Evolutionary conservation across 2,797 vertebrate genomes (phyloP), one percentile per base, ranked within the genome.

Genomic region (Lycodopsis pacificus): DNA sequence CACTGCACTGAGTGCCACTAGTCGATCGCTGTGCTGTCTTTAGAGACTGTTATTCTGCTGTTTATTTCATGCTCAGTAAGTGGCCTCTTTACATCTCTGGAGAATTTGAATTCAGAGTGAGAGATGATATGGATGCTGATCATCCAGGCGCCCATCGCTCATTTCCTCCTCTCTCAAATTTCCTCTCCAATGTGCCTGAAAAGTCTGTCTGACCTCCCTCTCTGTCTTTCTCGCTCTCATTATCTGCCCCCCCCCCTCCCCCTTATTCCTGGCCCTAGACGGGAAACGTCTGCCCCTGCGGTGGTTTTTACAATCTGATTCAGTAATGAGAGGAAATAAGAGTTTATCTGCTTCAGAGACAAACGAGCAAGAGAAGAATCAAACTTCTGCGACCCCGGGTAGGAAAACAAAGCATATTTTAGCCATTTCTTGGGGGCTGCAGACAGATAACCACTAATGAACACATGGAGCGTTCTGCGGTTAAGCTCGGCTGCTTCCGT

Each of bases 291-390:
- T 75, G 49, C 65, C 68, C 58, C 71, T 68, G 46, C 8, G 48
- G 65, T 70, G 20, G 8, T 81, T 86, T 80, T 82, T 61, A 63
- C 64, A 57, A 77, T 87, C 56, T 83, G 69, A 85, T 76, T 83
- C 69, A n/a, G 34, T 87, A 87, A 90, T 87, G 71, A 83, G 73
- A 82, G 84, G 80, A 88, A 90, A 87, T 81, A 56, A 53, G 74
- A 74, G 36, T 83, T 83, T 84, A 84, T 89, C 76, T 85, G 42
- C 71, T 80, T 85, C 73, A 70, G 48, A 87, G 76, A 67, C 75
- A 65, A 73, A 71, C 38, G 3, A 59, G 63, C 19, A 36, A 65
- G 71, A 68, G 63, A 81, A 4, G 72, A 87, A 65, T 90, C 75
- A 65, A 73, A 81, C 73, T 36, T 74, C 4, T 58, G 9, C 11